phyloP scores from a whole-genome alignment of 2,888 invertebrate genomes.

The Phyto melanocephala region DNA sequence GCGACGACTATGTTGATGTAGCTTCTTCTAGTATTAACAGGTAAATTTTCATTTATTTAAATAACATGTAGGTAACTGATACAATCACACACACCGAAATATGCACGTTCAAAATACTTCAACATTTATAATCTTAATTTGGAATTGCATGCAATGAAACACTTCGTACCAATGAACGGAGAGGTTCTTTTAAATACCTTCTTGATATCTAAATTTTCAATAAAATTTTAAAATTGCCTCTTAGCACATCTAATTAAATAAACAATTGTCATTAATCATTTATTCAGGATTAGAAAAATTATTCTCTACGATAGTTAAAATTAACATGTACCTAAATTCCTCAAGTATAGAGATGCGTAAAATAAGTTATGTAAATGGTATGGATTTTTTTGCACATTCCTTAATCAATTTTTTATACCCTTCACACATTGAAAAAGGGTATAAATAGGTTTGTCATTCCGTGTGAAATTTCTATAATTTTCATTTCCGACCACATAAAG shows the following conservation, averaged over 20 bases:
- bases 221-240: constrained; percentile 26
- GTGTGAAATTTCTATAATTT: too few relatives aligned
- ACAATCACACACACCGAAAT: background rate
- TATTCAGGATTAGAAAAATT: too few relatives aligned
- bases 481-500: too few relatives aligned
- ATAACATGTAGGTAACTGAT: constrained; percentile 9
- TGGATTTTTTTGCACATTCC: too few relatives aligned
- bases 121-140: constrained; percentile 16
- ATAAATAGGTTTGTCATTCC: too few relatives aligned
- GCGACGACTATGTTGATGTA: constrained; percentile 5
- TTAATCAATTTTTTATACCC: too few relatives aligned
- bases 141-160: background rate
- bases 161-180: background rate
- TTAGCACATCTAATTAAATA: constrained; percentile 28
- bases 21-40: background rate
- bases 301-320: too few relatives aligned
- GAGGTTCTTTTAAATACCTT: background rate
- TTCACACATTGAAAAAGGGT: too few relatives aligned
- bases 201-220: constrained; percentile 5
- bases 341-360: too few relatives aligned
- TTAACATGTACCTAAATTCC: too few relatives aligned
- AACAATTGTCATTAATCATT: constrained; percentile 13
- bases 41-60: constrained; percentile 35
- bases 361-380: too few relatives aligned
- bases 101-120: background rate